Base-by-base conservation (phyloP, 30 jellyfish, hydroid and myxozoan genomes). In the Pseudorhiza aurosa region DNA sequence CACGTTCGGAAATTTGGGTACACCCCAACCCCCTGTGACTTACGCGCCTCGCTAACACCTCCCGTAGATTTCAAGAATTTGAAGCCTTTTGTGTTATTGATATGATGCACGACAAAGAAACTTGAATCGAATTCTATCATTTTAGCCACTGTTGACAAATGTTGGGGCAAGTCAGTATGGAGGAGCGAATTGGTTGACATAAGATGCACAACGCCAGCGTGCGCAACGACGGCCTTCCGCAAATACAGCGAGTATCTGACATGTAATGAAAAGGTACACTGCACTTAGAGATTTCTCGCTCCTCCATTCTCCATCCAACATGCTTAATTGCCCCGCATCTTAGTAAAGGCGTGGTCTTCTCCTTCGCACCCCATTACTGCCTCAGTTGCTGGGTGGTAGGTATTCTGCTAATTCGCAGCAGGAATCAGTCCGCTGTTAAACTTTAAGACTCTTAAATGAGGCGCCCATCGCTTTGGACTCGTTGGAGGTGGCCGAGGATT, bases 111-210 rank as follows among this genome's bases (percentile, higher is more conserved):
- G 7, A 8, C 49, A 22, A 15, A 11, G 5, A 59, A 24, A 18
- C 25, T 22, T 5, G 22, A 15, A 59, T 5, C 8, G 55, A 18
- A 5, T 25, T 22, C 28, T 9, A 2, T 36, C 17, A 1, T 67
- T 37, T 67, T 25, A 46, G 85, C 46, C 29, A 58, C 88, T 25
- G 11, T n/a, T 17, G 84, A 53, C 60, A 12, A 17, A 3, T 80
- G 91, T 40, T 19, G 33, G 63, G 78, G 75, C 21, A 80, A 80
- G 63, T 44, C 49, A 53, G 10, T n/a, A 1, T 80, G 91, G 91
- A 24, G 8, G 8, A 57, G 53, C 29, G 36, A 22, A 30, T n/a
- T 46, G 47, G 84, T 80, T 1, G 83, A 47, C 51, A 49, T 43
- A 7, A 1, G 70, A 0, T 80, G 91, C 32, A 25, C 58, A 0